A percentile compares a stretch with the other conserved stretches of the same genome.
phyloP scores from a whole-genome alignment of 1,140 invertebrate genomes.

The Bombus pascuorum region DNA sequence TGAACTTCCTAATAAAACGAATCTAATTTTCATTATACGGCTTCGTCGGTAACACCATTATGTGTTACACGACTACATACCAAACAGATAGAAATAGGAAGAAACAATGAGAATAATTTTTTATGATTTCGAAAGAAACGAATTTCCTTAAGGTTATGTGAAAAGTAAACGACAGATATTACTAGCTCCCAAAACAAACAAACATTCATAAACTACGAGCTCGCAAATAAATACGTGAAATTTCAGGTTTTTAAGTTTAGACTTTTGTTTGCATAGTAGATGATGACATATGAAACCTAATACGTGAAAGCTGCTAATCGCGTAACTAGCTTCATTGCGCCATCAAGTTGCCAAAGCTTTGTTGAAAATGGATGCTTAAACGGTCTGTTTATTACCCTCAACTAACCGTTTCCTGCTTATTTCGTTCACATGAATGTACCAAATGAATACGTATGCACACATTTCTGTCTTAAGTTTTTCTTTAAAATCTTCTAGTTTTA shows the following conservation, averaged over 20 bases:
- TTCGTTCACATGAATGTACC: constrained; percentile 9
- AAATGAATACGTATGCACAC: not conserved
- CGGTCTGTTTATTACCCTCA: constrained; percentile 76
- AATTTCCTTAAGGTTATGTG: not conserved
- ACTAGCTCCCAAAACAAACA: not conserved
- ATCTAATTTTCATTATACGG: constrained; percentile 24
- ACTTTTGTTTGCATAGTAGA: not conserved
- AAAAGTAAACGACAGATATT: not conserved
- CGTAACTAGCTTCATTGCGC: constrained; percentile 3
- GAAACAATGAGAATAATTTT: not conserved
- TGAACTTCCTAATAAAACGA: not conserved
- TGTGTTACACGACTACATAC: not conserved
- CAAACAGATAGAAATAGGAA: not conserved
- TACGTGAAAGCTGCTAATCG: constrained; percentile 9
- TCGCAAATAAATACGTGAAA: not conserved
- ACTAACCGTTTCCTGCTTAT: constrained; percentile 76
- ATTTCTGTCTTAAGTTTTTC: not conserved
- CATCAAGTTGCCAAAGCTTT: constrained; percentile 35
- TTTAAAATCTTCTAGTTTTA: not conserved
- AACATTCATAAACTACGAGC: not conserved
- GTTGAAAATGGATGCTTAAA: constrained; percentile 40
- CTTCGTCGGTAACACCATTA: constrained; percentile 33
- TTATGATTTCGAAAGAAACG: not conserved
- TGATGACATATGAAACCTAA: not conserved
- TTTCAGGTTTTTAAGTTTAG: not conserved